These are phyloP conservation scores for Spermophilus dauricus DNA, from an alignment of 2,113 vertebrate species.

Conservation along the genomic window DNA sequence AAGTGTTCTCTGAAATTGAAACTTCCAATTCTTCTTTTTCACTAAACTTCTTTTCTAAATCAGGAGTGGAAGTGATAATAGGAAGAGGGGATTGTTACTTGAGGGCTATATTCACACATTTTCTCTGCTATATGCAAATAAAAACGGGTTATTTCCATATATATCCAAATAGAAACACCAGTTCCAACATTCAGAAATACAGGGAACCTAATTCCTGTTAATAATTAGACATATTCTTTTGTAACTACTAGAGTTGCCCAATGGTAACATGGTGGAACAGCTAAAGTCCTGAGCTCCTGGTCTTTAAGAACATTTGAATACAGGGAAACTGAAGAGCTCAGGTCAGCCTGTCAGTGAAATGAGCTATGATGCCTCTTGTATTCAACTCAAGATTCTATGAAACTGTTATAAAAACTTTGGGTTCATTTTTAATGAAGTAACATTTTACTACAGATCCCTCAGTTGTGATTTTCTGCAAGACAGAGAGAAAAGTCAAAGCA, in stretches of 20 bases:
- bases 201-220: background rate
- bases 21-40: background rate
- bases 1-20: background rate
- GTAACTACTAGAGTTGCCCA: background rate
- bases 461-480: background rate
- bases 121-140: background rate
- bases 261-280: background rate
- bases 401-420: background rate
- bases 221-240: background rate
- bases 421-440: slow-evolving; percentile 33
- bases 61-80: background rate
- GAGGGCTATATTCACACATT: background rate
- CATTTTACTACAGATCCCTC: background rate
- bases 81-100: background rate
- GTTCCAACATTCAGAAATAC: background rate
- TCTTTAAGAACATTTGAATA: background rate
- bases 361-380: background rate
- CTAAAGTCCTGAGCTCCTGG: background rate
- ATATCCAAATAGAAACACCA: slow-evolving; percentile 20
- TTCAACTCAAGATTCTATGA: background rate
- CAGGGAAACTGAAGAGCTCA: background rate
- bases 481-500: background rate
- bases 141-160: background rate
- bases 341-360: background rate
- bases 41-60: background rate